A percentile compares a stretch with the other conserved stretches of the same genome.
Conservation (phyloP, 2,113 vertebrate genomes). For the Tachysurus fulvidraco region DNA sequence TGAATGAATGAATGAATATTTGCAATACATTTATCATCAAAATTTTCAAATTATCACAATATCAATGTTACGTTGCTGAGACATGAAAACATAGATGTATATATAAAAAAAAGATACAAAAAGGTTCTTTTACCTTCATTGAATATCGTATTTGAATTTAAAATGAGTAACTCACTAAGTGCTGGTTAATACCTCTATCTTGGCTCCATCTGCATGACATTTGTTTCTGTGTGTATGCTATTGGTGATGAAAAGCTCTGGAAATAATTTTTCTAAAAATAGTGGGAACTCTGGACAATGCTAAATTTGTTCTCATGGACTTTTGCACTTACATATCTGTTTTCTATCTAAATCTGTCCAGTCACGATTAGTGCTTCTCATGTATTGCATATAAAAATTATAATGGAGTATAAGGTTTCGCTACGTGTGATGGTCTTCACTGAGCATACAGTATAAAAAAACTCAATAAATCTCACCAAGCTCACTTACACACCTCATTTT, state of each 20-base stretch:
- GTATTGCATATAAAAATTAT: not conserved
- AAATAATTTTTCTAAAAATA: not conserved
- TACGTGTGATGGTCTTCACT: slow-evolving; percentile 23
- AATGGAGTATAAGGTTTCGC: not conserved
- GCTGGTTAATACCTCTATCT: not conserved
- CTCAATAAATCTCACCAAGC: slow-evolving; percentile 32
- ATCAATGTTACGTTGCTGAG: not conserved
- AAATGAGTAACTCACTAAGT: not conserved
- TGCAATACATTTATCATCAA: not conserved
- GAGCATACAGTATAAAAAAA: slow-evolving; percentile 40
- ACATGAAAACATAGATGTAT: not conserved
- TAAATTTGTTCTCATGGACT: not conserved
- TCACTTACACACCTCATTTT: slow-evolving; percentile 10
- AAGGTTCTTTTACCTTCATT: not conserved
- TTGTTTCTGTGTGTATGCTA: not conserved
- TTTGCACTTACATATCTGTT: not conserved
- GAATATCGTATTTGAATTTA: not conserved
- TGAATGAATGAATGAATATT: too few species aligned
- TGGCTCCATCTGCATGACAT: not conserved
- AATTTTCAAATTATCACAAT: not conserved
- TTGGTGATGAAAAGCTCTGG: not conserved
- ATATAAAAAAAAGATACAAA: not conserved
- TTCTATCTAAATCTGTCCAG: not conserved
- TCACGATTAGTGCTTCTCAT: not conserved
- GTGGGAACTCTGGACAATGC: not conserved